Percentiles rank a stretch among this genome's conserved stretches.
Evolutionary conservation across 2,888 invertebrate species (phyloP).

Genomic region (Mongoloraphidia duomilia): DNA sequence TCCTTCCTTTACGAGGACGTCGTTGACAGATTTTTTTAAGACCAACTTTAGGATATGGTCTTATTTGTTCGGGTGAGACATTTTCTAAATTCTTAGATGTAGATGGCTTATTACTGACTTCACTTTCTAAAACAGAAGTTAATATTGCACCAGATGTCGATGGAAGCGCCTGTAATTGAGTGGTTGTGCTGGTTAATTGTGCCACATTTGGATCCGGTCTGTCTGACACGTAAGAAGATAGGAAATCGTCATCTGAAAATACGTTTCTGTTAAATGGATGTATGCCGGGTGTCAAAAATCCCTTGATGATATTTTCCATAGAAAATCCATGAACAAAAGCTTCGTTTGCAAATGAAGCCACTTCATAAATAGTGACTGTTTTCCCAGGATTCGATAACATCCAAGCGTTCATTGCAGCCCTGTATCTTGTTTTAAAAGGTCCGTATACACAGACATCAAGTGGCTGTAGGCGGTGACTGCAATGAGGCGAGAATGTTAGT

Average conservation of each 20-base stretch:
- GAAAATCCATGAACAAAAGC: constrained; percentile 15
- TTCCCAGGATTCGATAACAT: constrained; percentile 20
- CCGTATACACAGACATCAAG: constrained; percentile 17
- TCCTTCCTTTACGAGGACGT: not conserved
- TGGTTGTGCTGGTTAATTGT: no score
- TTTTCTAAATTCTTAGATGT: no score
- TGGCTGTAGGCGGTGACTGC: constrained; percentile 20
- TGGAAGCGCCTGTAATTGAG: constrained; percentile 1
- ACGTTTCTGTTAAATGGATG: constrained; percentile 12
- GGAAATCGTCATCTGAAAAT: constrained; percentile 9
- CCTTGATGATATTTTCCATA: constrained; percentile 16
- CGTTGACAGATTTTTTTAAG: not conserved
- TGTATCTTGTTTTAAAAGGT: constrained; percentile 13
- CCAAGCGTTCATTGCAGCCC: constrained; percentile 19
- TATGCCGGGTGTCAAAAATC: constrained; percentile 17
- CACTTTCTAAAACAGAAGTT: no score
- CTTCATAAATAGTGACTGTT: constrained; percentile 20
- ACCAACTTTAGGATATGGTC: not conserved
- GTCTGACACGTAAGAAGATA: constrained; percentile 8
- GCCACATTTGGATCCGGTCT: not conserved
- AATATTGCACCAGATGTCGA: constrained; percentile 2
- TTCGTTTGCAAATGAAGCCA: constrained; percentile 14
- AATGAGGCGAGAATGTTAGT: constrained; percentile 4
- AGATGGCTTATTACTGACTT: no score
- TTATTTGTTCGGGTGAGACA: not conserved